These are phyloP conservation scores for Eulemur rubriventer DNA, from an alignment of 2,797 vertebrate genomes.

Conservation along the genomic window DNA sequence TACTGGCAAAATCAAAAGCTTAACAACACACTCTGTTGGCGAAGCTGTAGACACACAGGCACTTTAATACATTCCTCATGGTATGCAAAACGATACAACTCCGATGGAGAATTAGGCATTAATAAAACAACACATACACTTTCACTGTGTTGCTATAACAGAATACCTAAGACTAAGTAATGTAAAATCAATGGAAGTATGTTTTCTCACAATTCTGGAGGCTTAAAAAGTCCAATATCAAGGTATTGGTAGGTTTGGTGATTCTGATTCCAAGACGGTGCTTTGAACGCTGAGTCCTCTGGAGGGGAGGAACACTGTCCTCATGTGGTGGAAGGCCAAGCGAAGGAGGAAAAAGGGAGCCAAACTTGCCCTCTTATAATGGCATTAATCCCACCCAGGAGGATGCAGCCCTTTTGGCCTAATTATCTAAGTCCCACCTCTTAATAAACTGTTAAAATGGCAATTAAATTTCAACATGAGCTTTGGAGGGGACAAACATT, in stretches of 20 bases:
- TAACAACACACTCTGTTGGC: not conserved
- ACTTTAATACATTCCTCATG: not conserved
- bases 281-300: not conserved
- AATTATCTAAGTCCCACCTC: not conserved
- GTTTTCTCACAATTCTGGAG: not conserved
- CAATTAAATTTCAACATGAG: not conserved
- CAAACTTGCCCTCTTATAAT: not conserved
- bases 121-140: not conserved
- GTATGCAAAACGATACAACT: not conserved
- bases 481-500: not conserved
- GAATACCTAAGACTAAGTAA: not conserved
- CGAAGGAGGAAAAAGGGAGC: not conserved
- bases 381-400: not conserved
- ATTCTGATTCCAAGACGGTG: not conserved
- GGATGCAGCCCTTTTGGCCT: not conserved
- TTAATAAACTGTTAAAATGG: not conserved
- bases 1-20: not conserved
- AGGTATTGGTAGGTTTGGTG: not conserved
- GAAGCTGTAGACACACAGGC: not conserved
- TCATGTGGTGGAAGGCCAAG: not conserved
- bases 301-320: not conserved
- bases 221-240: not conserved
- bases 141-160: not conserved
- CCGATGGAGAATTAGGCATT: not conserved
- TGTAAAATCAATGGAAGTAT: not conserved